Evolutionary conservation across 2,797 vertebrate genomes (phyloP), one percentile per base, ranked within the genome.

Genomic region (Pterois miles): DNA sequence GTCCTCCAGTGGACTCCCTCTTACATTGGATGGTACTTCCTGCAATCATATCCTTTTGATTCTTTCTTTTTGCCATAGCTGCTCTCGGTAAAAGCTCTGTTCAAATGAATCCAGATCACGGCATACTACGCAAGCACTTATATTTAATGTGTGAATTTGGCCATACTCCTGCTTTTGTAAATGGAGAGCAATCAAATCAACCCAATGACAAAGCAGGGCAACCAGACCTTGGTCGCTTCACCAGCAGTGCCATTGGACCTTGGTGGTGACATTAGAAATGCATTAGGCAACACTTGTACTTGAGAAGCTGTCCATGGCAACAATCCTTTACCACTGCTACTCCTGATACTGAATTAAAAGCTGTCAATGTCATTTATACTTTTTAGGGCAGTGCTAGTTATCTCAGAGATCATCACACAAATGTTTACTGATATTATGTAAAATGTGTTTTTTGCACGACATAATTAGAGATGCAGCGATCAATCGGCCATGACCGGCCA

Each of bases 61-160:
- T 81, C 48, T 69, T 63, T 67, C 23, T 65, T 53, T 64, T n/a
- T 29, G 31, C 11, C 12, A 69, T 12, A 71, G 71, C 52, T 36
- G 60, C 63, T 86, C 53, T 1, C 58, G 66, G 72, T 85, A 81
- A 90, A 88, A 81, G 87, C 84, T 75, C 60, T 22, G 57, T 52
- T 85, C 81, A 85, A 83, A 79, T 82, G 71, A 87, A 73, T 72
- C 52, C 60, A 58, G 54, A 80, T 81, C 46, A 40, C 65, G 40
- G 73, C 25, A 13, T 54, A 81, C 83, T 86, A 83, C 31, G 59
- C 59, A n/a, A 57, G 73, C 69, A 86, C 71, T 87, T 52, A 69
- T 27, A 74, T 64, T 65, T 62, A 64, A 52, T 22, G 54, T 48
- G 50, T 65, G 65, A 62, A 80, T 83, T 43, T 77, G 71, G 43